phyloP scores from a whole-genome alignment of 2,888 invertebrate species.

The Drosophila formosana region DNA sequence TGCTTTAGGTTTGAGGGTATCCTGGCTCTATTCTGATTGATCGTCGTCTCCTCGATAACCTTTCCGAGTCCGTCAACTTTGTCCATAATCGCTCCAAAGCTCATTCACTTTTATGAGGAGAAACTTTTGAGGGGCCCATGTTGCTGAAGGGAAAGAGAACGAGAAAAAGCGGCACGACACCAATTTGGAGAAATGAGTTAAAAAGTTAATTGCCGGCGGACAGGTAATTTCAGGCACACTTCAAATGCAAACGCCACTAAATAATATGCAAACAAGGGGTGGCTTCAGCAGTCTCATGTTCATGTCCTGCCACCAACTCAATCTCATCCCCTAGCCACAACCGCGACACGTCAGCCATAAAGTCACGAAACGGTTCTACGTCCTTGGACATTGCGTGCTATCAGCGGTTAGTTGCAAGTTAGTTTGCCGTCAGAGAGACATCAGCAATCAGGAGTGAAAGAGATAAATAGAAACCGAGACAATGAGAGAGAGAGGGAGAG shows the following conservation, averaged over 20 bases:
- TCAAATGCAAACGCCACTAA: constrained; percentile 77
- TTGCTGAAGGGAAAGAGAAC: neutral
- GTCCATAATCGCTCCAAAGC: constrained; percentile 38
- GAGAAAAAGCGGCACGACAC: constrained; percentile 41
- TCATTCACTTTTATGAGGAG: constrained; percentile 65
- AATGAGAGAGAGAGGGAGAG: neutral
- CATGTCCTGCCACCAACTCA: constrained; percentile 53
- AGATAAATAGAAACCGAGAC: constrained; percentile 1
- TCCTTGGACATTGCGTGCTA: constrained; percentile 70
- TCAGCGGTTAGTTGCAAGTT: constrained; percentile 63
- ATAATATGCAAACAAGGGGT: constrained; percentile 81
- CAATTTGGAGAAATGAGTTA: constrained; percentile 67
- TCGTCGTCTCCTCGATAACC: constrained; percentile 43
- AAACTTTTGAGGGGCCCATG: constrained; percentile 53
- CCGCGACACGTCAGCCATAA: constrained; percentile 78
- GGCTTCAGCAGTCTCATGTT: constrained; percentile 21
- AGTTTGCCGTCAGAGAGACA: constrained; percentile 41
- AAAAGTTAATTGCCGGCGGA: constrained; percentile 80
- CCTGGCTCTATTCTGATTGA: constrained; percentile 57
- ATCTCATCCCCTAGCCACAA: constrained; percentile 36
- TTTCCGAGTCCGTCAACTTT: constrained; percentile 26
- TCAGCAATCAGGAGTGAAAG: neutral
- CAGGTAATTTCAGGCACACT: constrained; percentile 81
- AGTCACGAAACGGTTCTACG: constrained; percentile 71
- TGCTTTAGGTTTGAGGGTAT: constrained; percentile 26